These are phyloP conservation scores for Excalfactoria chinensis DNA, from an alignment of 2,113 vertebrate species.

Conservation along the genomic window DNA sequence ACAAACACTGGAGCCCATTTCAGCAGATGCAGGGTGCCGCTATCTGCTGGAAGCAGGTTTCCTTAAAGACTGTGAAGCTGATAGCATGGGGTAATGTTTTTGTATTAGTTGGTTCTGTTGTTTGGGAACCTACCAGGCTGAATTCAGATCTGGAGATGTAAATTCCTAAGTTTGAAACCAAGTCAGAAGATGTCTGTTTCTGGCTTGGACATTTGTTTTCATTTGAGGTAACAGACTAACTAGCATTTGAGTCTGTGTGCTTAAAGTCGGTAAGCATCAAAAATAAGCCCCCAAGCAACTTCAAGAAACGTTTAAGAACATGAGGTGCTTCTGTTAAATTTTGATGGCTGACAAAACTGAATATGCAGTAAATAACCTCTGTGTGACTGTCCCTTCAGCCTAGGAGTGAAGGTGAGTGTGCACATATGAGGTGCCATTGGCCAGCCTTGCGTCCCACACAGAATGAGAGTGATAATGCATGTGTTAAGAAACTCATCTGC, in stretches of 20 bases:
- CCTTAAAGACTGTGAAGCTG: neutral
- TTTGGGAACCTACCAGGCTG: neutral
- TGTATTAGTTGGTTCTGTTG: constrained; percentile 2
- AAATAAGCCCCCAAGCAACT: neutral
- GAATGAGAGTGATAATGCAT: neutral
- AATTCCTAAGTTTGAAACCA: neutral
- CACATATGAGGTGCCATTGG: neutral
- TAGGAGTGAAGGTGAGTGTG: neutral
- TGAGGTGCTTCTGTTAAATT: neutral
- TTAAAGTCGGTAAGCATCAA: neutral
- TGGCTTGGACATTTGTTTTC: neutral
- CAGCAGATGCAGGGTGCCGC: neutral
- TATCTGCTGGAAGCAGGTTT: neutral
- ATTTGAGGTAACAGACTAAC: neutral
- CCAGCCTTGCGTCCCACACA: too few relatives aligned
- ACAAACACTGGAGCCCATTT: neutral
- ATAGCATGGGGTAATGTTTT: neutral
- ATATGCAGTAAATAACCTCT: neutral
- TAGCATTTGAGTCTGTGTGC: neutral
- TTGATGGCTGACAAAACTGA: neutral
- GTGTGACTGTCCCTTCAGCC: neutral
- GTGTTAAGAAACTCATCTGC: neutral
- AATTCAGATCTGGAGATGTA: neutral
- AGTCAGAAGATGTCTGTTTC: neutral
- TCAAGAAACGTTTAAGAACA: neutral